phyloP scores from a whole-genome alignment of 2,797 vertebrate genomes.

The Gymnodraco acuticeps region DNA sequence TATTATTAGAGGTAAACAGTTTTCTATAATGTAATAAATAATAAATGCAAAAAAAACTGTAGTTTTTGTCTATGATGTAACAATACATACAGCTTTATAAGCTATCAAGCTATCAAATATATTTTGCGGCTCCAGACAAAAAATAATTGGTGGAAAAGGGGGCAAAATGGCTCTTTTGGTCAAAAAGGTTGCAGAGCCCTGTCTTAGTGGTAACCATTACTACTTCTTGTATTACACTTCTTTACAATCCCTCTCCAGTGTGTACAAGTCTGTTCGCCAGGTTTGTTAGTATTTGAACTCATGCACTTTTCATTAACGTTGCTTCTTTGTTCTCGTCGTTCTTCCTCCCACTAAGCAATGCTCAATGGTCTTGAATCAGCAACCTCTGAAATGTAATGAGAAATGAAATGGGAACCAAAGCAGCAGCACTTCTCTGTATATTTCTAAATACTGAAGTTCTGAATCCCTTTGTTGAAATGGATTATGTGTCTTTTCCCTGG shows the following conservation, averaged over 20 bases:
- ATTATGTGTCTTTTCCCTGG: conserved; percentile 62
- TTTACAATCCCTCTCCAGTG: neutral
- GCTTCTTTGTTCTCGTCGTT: conserved; percentile 29
- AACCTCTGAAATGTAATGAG: conserved; percentile 47
- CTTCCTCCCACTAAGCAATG: conserved; percentile 34
- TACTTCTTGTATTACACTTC: neutral
- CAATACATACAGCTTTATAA: too few relatives aligned
- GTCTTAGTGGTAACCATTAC: neutral
- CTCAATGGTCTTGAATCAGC: conserved; percentile 58
- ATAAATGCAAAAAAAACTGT: too few relatives aligned
- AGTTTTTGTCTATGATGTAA: too few relatives aligned
- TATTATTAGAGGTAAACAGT: too few relatives aligned
- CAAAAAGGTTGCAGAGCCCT: too few relatives aligned
- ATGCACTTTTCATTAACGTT: neutral
- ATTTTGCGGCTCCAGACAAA: too few relatives aligned
- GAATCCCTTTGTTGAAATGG: conserved; percentile 52
- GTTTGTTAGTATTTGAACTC: neutral
- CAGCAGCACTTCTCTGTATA: conserved; percentile 47
- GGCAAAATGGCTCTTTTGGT: too few relatives aligned
- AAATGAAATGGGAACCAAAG: conserved; percentile 51
- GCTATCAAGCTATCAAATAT: too few relatives aligned
- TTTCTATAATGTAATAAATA: too few relatives aligned
- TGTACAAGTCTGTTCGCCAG: neutral
- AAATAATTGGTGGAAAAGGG: too few relatives aligned
- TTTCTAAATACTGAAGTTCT: conserved; percentile 48